These are phyloP conservation scores for Drosophila neocordata DNA, from an alignment of 1,140 invertebrate species.

Conservation along the genomic window DNA sequence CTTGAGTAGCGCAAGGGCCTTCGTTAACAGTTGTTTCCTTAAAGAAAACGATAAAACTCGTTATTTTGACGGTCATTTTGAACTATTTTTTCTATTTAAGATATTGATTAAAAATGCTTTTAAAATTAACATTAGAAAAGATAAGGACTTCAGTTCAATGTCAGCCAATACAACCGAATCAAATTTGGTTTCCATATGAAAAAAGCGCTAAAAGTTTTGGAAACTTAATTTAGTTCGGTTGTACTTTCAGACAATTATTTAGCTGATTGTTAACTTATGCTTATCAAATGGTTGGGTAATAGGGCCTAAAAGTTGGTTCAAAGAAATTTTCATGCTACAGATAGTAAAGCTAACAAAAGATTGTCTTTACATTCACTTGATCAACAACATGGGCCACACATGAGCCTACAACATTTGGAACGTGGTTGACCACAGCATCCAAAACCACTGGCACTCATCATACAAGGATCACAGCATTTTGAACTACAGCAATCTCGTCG, in stretches of 20 bases:
- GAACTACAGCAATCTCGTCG: background rate
- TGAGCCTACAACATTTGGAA: background rate
- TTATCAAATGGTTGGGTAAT: background rate
- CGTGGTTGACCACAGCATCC: constrained; percentile 27
- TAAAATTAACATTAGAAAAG: too few relatives aligned
- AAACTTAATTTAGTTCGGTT: background rate
- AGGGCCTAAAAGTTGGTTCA: too few relatives aligned
- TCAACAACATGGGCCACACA: constrained; percentile 11
- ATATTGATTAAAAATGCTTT: too few relatives aligned
- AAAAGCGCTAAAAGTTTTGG: background rate
- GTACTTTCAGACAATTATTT: too few relatives aligned
- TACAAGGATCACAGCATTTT: background rate
- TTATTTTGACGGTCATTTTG: too few relatives aligned
- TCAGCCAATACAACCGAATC: background rate
- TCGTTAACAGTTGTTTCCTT: too few relatives aligned
- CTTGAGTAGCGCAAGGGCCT: too few relatives aligned
- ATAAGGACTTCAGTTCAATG: background rate
- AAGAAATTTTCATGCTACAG: constrained; percentile 6
- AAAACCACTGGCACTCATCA: constrained; percentile 27
- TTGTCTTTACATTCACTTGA: too few relatives aligned
- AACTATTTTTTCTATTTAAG: too few relatives aligned
- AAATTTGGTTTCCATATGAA: background rate
- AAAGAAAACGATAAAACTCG: too few relatives aligned
- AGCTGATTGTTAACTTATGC: too few relatives aligned
- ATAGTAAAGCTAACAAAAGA: constrained; percentile 36